Conservation (phyloP, 2,888 invertebrate genomes). For the Caradrina kadenii region DNA sequence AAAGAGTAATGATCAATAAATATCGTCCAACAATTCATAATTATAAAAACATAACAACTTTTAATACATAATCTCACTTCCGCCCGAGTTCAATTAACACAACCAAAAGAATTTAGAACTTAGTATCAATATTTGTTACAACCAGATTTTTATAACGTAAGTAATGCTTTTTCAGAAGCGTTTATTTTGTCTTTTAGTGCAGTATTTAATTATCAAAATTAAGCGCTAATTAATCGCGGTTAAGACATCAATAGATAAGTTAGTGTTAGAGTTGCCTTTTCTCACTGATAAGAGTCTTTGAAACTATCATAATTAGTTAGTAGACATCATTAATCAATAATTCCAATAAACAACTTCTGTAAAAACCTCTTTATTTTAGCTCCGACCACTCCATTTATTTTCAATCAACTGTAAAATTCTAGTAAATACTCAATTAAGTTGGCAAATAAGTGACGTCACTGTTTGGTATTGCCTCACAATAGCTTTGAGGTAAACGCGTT, state of each 20-base stretch:
- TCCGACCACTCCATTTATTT: too few species aligned
- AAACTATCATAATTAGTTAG: too few species aligned
- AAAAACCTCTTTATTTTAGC: too few species aligned
- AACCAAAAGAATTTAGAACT: conserved; percentile 11
- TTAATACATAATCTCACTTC: conserved; percentile 44
- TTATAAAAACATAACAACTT: conserved; percentile 22
- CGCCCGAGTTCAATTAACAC: conserved; percentile 17
- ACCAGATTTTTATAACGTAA: conserved; percentile 12
- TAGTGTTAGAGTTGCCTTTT: not conserved
- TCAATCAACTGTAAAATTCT: too few species aligned
- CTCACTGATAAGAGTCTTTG: not conserved
- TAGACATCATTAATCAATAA: too few species aligned
- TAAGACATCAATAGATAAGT: not conserved
- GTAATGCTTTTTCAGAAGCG: conserved; percentile 1
- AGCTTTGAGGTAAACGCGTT: too few species aligned
- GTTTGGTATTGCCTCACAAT: too few species aligned
- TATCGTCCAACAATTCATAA: conserved; percentile 31
- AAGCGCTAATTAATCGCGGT: not conserved
- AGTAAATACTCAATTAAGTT: too few species aligned
- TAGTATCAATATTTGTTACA: conserved; percentile 27
- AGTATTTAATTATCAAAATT: not conserved
- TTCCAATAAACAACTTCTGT: not conserved
- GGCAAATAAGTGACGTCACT: too few species aligned
- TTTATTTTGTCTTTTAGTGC: conserved; percentile 32
- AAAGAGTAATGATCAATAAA: conserved; percentile 43